Conservation (phyloP, 2,797 vertebrate species). For the Coreius guichenoti region DNA sequence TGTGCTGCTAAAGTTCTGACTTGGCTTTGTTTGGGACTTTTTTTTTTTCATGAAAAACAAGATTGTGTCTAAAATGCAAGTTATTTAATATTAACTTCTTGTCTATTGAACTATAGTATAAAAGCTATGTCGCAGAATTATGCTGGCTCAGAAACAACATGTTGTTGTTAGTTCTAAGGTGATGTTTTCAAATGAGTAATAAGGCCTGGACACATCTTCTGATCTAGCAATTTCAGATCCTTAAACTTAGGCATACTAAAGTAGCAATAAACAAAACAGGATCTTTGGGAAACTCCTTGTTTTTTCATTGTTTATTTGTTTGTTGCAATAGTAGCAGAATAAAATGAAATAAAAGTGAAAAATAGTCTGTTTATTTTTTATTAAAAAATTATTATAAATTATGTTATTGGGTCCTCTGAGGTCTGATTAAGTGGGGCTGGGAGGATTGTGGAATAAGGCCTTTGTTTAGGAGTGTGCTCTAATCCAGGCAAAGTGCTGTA, state of each 20-base stretch:
- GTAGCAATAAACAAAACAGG: neutral
- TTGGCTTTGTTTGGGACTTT: neutral
- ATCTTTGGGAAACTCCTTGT: neutral
- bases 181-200: neutral
- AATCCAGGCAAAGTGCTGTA: constrained; percentile 54
- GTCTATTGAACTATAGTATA: neutral
- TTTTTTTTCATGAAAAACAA: neutral
- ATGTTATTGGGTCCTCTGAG: neutral
- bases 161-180: neutral
- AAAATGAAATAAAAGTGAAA: neutral
- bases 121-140: neutral
- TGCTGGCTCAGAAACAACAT: neutral
- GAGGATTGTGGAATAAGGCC: constrained; percentile 49
- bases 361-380: too few relatives aligned
- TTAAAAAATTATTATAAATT: neutral
- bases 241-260: neutral
- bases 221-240: neutral
- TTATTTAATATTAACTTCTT: neutral
- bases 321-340: neutral
- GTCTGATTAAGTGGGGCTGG: neutral
- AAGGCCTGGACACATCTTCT: neutral
- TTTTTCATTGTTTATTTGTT: neutral
- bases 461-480: constrained; percentile 51
- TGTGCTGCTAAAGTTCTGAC: neutral
- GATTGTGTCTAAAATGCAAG: neutral